Conservation (phyloP, 2,888 invertebrate genomes). For the Morinoia aosen region DNA sequence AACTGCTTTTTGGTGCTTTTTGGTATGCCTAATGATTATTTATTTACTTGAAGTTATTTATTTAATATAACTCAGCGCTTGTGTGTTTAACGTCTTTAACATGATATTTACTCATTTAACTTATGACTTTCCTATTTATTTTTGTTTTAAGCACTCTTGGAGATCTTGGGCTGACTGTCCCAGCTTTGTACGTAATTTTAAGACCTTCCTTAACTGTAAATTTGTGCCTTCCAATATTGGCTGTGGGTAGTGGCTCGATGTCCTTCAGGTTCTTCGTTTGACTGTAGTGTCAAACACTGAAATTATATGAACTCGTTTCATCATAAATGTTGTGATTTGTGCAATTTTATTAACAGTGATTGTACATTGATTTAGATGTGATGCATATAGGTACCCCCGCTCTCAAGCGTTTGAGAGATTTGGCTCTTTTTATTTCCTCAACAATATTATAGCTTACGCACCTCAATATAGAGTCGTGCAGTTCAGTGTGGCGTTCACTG, state of each 20-base stretch:
- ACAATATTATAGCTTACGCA: neutral
- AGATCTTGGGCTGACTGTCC: neutral
- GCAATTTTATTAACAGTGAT: neutral
- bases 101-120: neutral
- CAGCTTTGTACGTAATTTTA: neutral
- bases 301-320: neutral
- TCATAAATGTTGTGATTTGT: neutral
- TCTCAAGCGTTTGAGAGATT: neutral
- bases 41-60: neutral
- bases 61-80: neutral
- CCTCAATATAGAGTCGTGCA: neutral
- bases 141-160: neutral
- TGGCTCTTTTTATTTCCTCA: neutral
- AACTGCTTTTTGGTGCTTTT: neutral
- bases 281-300: neutral
- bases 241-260: neutral
- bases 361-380: neutral
- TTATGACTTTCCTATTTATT: neutral
- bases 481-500: too few relatives aligned
- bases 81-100: neutral
- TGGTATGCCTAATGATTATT: neutral
- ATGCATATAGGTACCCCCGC: neutral
- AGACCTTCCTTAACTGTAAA: neutral
- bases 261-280: neutral
- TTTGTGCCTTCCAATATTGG: neutral